Evolutionary conservation across 2,113 vertebrate species (phyloP).

Genomic region (Onychostoma macrolepis): DNA sequence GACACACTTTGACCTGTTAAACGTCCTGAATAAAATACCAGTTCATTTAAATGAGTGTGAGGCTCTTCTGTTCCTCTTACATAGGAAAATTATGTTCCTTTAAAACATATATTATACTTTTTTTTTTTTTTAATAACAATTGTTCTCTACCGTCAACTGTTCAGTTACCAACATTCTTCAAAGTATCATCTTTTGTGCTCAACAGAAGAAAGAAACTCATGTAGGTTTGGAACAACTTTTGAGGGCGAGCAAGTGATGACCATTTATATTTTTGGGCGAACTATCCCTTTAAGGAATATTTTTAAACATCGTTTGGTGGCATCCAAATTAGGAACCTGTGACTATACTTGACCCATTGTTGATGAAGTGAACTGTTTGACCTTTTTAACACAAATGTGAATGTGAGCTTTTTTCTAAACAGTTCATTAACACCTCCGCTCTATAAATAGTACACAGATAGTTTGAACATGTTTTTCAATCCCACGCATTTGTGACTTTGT

Average conservation of each 20-base stretch:
- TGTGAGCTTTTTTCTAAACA: background rate
- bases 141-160: background rate
- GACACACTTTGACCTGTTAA: slow-evolving; percentile 46
- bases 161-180: no score
- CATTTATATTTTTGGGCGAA: no score
- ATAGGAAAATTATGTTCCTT: background rate
- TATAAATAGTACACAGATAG: slow-evolving; percentile 26
- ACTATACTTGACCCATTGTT: background rate
- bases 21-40: slow-evolving; percentile 56
- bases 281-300: background rate
- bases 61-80: background rate
- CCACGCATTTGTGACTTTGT: slow-evolving; percentile 4
- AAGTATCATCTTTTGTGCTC: no score
- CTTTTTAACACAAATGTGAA: background rate
- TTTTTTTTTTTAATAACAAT: background rate
- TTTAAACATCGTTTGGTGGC: background rate
- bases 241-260: no score
- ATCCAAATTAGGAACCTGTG: background rate
- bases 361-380: background rate
- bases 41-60: slow-evolving; percentile 43
- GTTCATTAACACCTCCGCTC: slow-evolving; percentile 9
- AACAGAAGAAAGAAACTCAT: no score
- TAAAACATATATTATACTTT: background rate
- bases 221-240: no score
- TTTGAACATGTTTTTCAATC: slow-evolving; percentile 32